Percentiles rank a stretch among this genome's conserved stretches.
phyloP scores from a whole-genome alignment of 2,797 vertebrate genomes.

The Xyrichtys novacula region DNA sequence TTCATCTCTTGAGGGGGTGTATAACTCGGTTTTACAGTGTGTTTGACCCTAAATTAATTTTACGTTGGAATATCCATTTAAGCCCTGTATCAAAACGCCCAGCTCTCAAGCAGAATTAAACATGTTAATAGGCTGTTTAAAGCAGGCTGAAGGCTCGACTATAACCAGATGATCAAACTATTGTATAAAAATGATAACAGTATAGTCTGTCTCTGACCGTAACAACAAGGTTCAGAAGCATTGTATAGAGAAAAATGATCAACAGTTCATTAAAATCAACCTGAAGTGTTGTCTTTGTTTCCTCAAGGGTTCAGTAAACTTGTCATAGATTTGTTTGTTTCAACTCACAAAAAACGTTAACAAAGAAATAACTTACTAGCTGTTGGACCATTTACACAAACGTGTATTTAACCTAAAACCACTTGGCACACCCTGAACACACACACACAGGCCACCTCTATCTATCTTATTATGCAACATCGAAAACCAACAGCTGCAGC shows the following conservation, averaged over 20 bases:
- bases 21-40: too few species aligned
- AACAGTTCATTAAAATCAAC: background rate
- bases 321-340: background rate
- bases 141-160: too few species aligned
- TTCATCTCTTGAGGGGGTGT: too few species aligned
- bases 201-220: background rate
- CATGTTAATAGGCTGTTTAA: too few species aligned
- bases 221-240: too few species aligned
- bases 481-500: conserved; percentile 25
- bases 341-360: background rate
- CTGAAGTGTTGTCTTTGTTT: background rate
- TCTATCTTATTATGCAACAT: conserved; percentile 24
- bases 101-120: too few species aligned
- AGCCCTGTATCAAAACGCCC: too few species aligned
- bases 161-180: too few species aligned
- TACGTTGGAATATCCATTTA: too few species aligned
- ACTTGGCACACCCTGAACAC: conserved; percentile 29
- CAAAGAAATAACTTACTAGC: background rate
- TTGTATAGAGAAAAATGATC: background rate
- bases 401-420: conserved; percentile 13
- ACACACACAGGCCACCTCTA: conserved; percentile 26
- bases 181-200: background rate
- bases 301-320: background rate
- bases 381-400: background rate
- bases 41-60: too few species aligned